Evolutionary conservation across 1,140 invertebrate genomes (phyloP), one percentile per base, ranked within the genome.

Genomic region (Leptonema lineaticorne): DNA sequence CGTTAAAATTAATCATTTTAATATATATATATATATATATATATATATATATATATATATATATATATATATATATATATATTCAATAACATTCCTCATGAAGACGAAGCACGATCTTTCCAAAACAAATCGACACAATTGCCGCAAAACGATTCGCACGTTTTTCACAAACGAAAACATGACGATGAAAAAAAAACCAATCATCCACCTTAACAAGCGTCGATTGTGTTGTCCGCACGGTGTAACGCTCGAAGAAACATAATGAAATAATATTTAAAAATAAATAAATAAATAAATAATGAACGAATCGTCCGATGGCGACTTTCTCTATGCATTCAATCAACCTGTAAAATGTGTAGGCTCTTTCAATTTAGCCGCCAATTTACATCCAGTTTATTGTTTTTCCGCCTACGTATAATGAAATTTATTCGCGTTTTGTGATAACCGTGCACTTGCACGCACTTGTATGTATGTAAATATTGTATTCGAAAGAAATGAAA

Each of bases 311-410:
- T n/a, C n/a, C n/a, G n/a, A n/a, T 16, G 37, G 11, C 16, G 16
- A 45, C 50, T 53, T 53, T 53, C 50, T 53, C 50, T 53, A 53
- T 26, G 8, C 50, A 53, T 53, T 53, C 50, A 53, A 53, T 53
- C 50, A 53, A n/a, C 50, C 24, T 24, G 22, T 33, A n/a, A n/a
- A n/a, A n/a, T n/a, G 62, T 48, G 62, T 50, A 64, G 62, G 45
- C 46, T 50, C 46, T 64, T 50, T 64, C 62, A 64, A 64, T 64
- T 64, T 64, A 50, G 27, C 24, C 62, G 46, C 46, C 33, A 64
- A 64, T 64, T 64, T 64, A 64, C 62, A 64, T 64, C 20, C 24
- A 53, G 27, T 50, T 64, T 64, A 64, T 64, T 64, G 62, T 64
- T 50, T n/a, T n/a, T 41, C 27, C 20, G 20, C 62, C 62, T 28